Conservation (phyloP, 1,140 invertebrate genomes). For the Prorops nasuta region DNA sequence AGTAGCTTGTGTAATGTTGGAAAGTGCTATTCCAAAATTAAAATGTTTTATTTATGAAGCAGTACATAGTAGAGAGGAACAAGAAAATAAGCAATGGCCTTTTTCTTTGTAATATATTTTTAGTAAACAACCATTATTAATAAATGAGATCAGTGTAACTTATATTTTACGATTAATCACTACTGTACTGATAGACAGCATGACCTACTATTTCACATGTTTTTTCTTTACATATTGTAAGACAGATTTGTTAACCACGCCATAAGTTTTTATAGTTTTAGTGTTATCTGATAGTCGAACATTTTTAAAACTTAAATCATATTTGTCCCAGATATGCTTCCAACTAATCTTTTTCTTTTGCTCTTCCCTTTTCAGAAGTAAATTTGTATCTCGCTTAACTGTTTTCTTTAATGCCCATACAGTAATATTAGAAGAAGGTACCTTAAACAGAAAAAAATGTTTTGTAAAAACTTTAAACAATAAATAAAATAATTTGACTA, state of each 20-base stretch:
- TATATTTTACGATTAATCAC: slow-evolving; percentile 13
- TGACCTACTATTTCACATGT: slow-evolving; percentile 46
- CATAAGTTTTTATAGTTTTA: slow-evolving; percentile 47
- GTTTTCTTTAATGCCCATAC: slow-evolving; percentile 50
- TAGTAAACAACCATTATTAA: neutral
- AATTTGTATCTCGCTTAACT: slow-evolving; percentile 43
- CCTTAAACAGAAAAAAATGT: neutral
- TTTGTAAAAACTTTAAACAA: neutral
- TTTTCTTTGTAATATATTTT: neutral
- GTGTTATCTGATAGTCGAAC: slow-evolving; percentile 33
- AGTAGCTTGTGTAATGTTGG: slow-evolving; percentile 60
- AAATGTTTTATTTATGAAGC: slow-evolving; percentile 25
- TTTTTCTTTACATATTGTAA: slow-evolving; percentile 39
- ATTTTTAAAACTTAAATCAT: slow-evolving; percentile 38
- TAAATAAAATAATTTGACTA: neutral
- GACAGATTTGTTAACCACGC: slow-evolving; percentile 41
- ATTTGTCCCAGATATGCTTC: slow-evolving; percentile 52
- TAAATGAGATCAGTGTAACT: neutral
- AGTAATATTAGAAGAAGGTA: slow-evolving; percentile 30
- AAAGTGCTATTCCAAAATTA: slow-evolving; percentile 52
- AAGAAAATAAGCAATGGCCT: neutral
- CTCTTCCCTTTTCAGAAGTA: slow-evolving; percentile 42
- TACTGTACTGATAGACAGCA: too few relatives aligned
- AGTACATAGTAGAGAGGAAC: slow-evolving; percentile 3
- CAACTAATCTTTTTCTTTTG: slow-evolving; percentile 49